phyloP scores from a whole-genome alignment of 2,888 invertebrate genomes.

The Petrolisthes manimaculis region DNA sequence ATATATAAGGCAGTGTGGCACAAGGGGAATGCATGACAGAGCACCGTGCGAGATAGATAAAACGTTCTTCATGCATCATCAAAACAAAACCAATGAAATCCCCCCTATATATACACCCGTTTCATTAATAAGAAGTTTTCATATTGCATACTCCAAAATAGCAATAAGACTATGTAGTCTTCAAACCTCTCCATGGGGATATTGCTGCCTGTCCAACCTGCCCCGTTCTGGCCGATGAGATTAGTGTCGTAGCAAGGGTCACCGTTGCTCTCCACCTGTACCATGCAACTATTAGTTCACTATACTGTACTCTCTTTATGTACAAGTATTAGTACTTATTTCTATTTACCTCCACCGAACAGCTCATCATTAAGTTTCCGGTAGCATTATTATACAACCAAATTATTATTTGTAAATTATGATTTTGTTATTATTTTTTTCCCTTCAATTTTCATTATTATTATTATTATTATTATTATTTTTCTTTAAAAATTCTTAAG shows the following conservation, averaged over 20 bases:
- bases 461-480: no score
- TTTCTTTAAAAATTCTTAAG: background rate
- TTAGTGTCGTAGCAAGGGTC: slow-evolving; percentile 67
- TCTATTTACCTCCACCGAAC: background rate
- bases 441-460: no score
- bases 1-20: no score
- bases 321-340: background rate
- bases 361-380: background rate
- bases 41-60: no score
- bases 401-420: no score
- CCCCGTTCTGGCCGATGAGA: slow-evolving; percentile 66
- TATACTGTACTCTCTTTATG: background rate
- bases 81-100: no score
- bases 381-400: background rate
- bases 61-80: no score
- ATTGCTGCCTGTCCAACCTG: slow-evolving; percentile 67
- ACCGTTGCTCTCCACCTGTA: slow-evolving; percentile 53
- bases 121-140: no score
- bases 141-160: background rate
- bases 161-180: background rate
- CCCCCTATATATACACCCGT: no score
- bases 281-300: background rate
- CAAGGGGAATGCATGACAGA: no score
- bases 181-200: slow-evolving; percentile 53
- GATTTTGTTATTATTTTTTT: no score